A percentile compares a stretch with the other conserved stretches of the same genome.
Conservation (phyloP, 2,888 invertebrate species). For the Branchipolynoe longqiensis region DNA sequence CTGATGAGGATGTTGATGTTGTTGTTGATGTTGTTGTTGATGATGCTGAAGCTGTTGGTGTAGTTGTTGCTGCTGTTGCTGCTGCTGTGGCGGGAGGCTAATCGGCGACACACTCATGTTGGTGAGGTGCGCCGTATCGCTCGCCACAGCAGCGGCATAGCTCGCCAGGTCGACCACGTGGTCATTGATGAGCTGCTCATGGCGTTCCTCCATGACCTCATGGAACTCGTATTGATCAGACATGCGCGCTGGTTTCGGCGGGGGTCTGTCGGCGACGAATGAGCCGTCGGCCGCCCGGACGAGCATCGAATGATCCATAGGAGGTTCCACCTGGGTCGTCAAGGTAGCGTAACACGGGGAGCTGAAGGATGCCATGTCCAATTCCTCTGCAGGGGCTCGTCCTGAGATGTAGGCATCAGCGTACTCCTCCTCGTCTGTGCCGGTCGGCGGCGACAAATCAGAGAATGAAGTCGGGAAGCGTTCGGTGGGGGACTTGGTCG, state of each 20-base stretch:
- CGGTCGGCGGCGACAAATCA: constrained; percentile 72
- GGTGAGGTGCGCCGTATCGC: constrained; percentile 80
- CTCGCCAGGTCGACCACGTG: constrained; percentile 76
- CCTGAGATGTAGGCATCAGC: constrained; percentile 52
- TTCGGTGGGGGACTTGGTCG: constrained; percentile 77
- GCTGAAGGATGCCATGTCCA: constrained; percentile 46
- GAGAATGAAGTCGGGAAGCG: constrained; percentile 74
- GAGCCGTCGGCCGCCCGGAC: constrained; percentile 44
- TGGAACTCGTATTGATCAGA: constrained; percentile 61
- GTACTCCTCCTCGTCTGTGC: constrained; percentile 40
- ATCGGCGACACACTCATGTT: constrained; percentile 80
- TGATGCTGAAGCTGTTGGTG: not conserved
- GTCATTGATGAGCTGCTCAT: not conserved
- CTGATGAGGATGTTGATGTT: constrained; percentile 59
- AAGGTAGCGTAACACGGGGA: constrained; percentile 43
- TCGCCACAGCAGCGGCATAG: constrained; percentile 81
- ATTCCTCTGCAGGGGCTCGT: constrained; percentile 32
- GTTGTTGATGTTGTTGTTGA: constrained; percentile 43
- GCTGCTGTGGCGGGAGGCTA: constrained; percentile 66
- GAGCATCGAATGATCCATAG: constrained; percentile 41
- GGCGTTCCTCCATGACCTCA: constrained; percentile 41
- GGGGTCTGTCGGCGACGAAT: constrained; percentile 50
- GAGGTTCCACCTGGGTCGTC: constrained; percentile 23
- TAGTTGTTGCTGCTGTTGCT: constrained; percentile 23
- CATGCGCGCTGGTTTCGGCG: constrained; percentile 65